Conservation (phyloP, 1,140 invertebrate species). For the Drosophila murphyi region DNA sequence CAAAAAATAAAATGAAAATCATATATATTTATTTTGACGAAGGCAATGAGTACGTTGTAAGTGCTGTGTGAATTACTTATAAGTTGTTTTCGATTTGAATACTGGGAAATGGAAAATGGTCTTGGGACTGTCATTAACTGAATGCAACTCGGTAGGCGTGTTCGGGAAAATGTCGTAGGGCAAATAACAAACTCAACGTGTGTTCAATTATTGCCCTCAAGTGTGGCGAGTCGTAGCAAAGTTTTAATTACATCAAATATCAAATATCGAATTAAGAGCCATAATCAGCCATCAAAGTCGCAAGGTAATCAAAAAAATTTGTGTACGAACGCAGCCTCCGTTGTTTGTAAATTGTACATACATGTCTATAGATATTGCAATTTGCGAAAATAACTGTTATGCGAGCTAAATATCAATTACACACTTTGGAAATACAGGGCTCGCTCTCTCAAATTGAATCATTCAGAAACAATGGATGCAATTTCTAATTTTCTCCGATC, state of each 20-base stretch:
- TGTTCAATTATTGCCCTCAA: constrained; percentile 11
- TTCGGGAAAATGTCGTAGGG: not conserved
- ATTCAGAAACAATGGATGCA: no score
- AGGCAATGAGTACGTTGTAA: not conserved
- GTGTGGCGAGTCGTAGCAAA: constrained; percentile 3
- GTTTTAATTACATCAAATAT: constrained; percentile 51
- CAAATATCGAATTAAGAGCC: constrained; percentile 30
- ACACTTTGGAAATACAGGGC: not conserved
- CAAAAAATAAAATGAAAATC: constrained; percentile 32
- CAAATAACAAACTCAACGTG: constrained; percentile 1
- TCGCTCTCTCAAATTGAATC: no score
- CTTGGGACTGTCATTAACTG: constrained; percentile 1
- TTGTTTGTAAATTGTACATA: constrained; percentile 6
- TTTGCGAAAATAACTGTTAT: constrained; percentile 45
- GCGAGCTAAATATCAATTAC: constrained; percentile 25
- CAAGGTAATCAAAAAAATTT: constrained; percentile 59
- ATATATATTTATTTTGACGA: not conserved
- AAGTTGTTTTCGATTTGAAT: not conserved
- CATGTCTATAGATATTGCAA: constrained; percentile 29
- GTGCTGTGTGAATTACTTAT: not conserved
- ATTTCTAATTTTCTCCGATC: no score
- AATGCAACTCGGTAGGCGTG: not conserved
- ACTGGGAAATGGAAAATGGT: not conserved
- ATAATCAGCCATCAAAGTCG: constrained; percentile 58
- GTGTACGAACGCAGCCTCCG: constrained; percentile 32